Evolutionary conservation across 1,140 invertebrate genomes (phyloP).

Genomic region (Diploscapter pachys): DNA sequence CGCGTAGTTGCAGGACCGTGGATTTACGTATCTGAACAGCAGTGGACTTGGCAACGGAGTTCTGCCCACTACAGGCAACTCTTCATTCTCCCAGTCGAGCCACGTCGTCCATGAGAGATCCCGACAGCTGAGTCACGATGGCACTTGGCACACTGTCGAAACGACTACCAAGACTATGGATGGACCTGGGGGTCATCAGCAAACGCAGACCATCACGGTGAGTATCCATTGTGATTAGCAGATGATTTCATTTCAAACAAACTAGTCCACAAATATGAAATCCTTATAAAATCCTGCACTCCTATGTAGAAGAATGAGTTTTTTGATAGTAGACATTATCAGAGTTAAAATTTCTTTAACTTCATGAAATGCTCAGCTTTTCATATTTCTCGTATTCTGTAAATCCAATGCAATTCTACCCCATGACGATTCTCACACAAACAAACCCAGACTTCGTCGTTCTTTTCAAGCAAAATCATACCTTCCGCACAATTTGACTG

Average conservation of each 20-base stretch:
- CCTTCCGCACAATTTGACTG: no score
- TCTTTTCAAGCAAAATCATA: no score
- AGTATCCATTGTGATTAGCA: not conserved
- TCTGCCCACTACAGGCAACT: conserved; percentile 1
- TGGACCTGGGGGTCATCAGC: not conserved
- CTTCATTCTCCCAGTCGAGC: conserved; percentile 8
- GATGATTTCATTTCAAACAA: not conserved
- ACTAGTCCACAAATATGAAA: not conserved
- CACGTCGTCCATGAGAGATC: conserved; percentile 20
- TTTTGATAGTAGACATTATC: no score
- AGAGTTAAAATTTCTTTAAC: no score
- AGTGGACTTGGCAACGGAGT: conserved; percentile 10
- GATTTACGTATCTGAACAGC: conserved; percentile 30
- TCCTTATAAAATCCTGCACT: not conserved
- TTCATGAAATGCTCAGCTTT: no score
- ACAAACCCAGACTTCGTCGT: no score
- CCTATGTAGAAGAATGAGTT: not conserved
- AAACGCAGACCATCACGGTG: conserved; percentile 1
- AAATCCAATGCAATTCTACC: no score
- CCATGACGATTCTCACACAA: no score
- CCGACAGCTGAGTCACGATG: conserved; percentile 15
- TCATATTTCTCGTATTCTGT: no score
- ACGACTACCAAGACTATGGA: conserved; percentile 21
- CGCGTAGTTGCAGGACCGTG: conserved; percentile 19
- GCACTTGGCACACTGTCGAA: conserved; percentile 24